Conservation (phyloP, 2,797 vertebrate species). For the Eptatretus atami region DNA sequence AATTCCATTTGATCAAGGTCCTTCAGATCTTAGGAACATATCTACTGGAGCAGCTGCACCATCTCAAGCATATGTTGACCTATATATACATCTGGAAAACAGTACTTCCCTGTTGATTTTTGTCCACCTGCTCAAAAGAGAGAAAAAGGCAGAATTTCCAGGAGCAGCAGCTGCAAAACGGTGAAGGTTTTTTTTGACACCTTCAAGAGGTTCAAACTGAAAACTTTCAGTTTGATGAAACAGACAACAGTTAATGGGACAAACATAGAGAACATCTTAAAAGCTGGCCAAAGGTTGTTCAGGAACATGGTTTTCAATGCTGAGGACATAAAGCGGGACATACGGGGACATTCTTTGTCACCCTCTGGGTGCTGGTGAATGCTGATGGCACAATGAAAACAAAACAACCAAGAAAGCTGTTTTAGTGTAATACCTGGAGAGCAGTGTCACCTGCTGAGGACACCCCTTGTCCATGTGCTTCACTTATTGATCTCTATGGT, state of each 20-base stretch:
- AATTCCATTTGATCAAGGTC: no score
- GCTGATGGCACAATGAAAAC: not conserved
- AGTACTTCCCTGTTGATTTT: no score
- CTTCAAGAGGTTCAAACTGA: no score
- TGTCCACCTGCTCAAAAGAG: not conserved
- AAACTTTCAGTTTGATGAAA: no score
- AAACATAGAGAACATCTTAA: not conserved
- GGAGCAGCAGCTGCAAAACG: not conserved
- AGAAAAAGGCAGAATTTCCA: not conserved
- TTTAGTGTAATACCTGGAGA: not conserved
- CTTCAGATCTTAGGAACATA: no score
- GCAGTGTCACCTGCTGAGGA: not conserved
- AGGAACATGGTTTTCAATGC: not conserved
- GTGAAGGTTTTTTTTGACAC: no score
- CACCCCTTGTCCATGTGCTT: not conserved
- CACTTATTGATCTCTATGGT: not conserved
- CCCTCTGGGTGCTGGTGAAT: not conserved
- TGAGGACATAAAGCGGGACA: not conserved
- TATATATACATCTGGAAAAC: not conserved
- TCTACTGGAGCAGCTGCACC: no score
- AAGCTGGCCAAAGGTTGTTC: constrained; percentile 3
- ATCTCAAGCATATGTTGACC: not conserved
- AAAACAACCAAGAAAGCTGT: not conserved
- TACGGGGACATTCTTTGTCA: not conserved
- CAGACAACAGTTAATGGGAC: not conserved